Conservation (phyloP, 2,888 invertebrate species). For the Oscheius sp. region DNA sequence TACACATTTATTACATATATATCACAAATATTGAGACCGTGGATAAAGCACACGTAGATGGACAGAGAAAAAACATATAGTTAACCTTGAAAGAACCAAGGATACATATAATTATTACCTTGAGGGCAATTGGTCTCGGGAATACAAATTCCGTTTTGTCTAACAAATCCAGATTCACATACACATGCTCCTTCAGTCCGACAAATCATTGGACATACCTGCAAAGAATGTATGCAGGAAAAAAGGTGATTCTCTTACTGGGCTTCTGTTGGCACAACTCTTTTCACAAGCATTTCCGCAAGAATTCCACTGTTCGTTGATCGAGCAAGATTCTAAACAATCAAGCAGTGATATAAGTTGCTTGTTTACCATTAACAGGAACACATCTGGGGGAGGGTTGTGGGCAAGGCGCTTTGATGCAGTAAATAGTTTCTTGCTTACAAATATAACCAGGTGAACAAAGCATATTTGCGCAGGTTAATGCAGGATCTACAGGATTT, state of each 20-base stretch:
- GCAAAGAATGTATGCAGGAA: background rate
- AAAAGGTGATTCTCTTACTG: background rate
- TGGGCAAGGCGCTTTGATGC: constrained; percentile 17
- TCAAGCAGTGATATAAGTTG: background rate
- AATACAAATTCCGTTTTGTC: constrained; percentile 15
- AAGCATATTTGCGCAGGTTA: constrained; percentile 10
- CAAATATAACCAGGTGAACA: constrained; percentile 14
- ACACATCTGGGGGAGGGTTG: constrained; percentile 25
- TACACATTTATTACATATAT: background rate
- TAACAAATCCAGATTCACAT: constrained; percentile 10
- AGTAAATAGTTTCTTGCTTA: constrained; percentile 1
- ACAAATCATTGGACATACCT: constrained; percentile 9
- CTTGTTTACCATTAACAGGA: constrained; percentile 2
- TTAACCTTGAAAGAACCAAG: background rate
- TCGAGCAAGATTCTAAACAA: background rate
- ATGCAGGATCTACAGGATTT: constrained; percentile 1
- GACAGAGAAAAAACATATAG: background rate
- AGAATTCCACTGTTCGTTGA: background rate
- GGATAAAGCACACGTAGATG: background rate
- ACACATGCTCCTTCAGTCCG: background rate
- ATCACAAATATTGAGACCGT: constrained; percentile 5
- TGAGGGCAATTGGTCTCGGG: constrained; percentile 5
- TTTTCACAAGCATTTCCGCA: constrained; percentile 24
- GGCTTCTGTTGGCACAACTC: background rate
- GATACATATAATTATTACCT: background rate